Percentiles rank a stretch among this genome's conserved stretches.
Evolutionary conservation across 2,888 invertebrate genomes (phyloP).

Genomic region (Escarpia spicata): DNA sequence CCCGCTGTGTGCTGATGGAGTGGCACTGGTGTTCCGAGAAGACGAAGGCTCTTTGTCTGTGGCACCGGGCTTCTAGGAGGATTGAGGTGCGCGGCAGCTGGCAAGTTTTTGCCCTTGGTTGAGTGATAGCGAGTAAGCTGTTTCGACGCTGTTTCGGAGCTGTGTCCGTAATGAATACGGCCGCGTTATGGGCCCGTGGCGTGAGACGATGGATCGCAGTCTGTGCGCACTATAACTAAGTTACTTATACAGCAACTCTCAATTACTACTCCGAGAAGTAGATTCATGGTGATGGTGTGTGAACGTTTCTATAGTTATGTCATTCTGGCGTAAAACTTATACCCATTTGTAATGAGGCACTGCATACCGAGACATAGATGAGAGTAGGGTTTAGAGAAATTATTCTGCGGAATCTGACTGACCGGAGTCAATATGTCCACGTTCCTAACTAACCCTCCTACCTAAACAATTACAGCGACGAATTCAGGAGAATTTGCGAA

Average conservation of each 20-base stretch:
- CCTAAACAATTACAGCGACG: no score
- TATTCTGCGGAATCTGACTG: neutral
- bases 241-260: neutral
- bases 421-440: neutral
- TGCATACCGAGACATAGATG: neutral
- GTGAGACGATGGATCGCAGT: neutral
- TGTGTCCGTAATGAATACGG: neutral
- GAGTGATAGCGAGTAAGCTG: neutral
- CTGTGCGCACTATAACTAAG: neutral
- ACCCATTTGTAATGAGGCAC: neutral
- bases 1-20: neutral
- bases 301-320: neutral
- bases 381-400: neutral
- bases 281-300: neutral
- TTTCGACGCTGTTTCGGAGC: neutral
- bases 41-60: neutral
- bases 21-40: neutral
- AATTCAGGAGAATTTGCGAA: no score
- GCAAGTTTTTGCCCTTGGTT: neutral
- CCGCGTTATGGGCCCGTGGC: neutral
- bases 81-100: conserved; percentile 3
- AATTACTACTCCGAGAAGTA: neutral
- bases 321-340: neutral
- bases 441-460: no score
- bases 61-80: neutral